Evolutionary conservation across 2,888 invertebrate species (phyloP).

Genomic region (Biston betularia): DNA sequence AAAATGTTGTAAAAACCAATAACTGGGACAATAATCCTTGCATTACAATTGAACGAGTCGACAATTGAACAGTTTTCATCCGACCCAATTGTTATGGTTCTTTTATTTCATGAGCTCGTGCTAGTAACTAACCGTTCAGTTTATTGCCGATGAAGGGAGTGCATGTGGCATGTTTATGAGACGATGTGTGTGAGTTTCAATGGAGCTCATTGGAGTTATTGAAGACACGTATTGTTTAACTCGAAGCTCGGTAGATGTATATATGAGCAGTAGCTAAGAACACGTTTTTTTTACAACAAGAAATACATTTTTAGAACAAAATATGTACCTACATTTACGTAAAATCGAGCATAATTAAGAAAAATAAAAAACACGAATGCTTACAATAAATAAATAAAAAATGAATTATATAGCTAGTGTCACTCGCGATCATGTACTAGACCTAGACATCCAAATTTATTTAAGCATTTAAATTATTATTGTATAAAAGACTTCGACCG

Average conservation of each 20-base stretch:
- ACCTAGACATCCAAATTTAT: no score
- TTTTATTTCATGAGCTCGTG: conserved; percentile 57
- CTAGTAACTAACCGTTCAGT: conserved; percentile 54
- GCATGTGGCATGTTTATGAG: conserved; percentile 60
- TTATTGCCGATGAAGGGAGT: conserved; percentile 53
- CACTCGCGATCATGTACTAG: no score
- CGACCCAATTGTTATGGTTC: conserved; percentile 51
- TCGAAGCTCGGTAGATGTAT: conserved; percentile 6
- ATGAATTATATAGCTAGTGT: no score
- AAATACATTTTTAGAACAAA: no score
- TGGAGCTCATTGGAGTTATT: conserved; percentile 43
- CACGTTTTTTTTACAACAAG: neutral
- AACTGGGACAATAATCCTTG: conserved; percentile 24
- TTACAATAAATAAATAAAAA: no score
- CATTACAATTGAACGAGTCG: conserved; percentile 25
- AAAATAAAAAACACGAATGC: no score
- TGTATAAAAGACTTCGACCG: no score
- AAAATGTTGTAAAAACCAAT: conserved; percentile 22
- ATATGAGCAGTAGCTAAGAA: conserved; percentile 16
- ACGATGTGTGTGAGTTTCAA: conserved; percentile 47
- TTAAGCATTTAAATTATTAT: no score
- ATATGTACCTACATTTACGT: no score
- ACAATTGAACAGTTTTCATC: conserved; percentile 43
- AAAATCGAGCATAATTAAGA: no score
- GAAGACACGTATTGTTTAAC: conserved; percentile 46